Evolutionary conservation across 1,140 invertebrate species (phyloP).

Genomic region (Drosophila equinoxialis): DNA sequence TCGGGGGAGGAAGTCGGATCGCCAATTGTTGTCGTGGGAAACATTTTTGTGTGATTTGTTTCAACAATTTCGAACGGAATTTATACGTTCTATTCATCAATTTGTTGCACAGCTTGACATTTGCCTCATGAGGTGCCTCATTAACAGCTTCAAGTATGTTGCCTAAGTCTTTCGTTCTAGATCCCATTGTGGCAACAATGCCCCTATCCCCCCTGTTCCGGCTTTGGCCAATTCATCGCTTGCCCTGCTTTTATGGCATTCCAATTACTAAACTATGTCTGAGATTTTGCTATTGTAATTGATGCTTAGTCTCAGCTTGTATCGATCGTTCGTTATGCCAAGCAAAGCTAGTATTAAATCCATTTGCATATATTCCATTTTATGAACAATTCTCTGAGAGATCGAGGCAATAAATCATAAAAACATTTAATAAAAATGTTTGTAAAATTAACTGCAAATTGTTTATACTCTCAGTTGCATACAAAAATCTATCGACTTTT

Average conservation of each 20-base stretch:
- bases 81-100: conserved; percentile 4
- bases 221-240: neutral
- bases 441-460: conserved; percentile 24
- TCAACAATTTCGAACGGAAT: conserved; percentile 3
- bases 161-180: conserved; percentile 69
- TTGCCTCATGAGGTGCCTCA: conserved; percentile 22
- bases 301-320: conserved; percentile 21
- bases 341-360: neutral
- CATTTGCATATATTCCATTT: conserved; percentile 11
- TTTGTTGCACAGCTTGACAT: conserved; percentile 35
- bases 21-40: conserved; percentile 35
- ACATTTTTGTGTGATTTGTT: neutral
- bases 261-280: neutral
- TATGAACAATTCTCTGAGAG: conserved; percentile 12
- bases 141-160: conserved; percentile 58
- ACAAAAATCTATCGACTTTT: neutral
- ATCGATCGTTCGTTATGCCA: conserved; percentile 8
- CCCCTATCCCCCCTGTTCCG: neutral
- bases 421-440: conserved; percentile 35
- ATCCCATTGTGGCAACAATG: neutral
- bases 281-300: conserved; percentile 40
- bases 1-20: conserved; percentile 8
- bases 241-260: neutral
- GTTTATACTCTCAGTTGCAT: neutral
- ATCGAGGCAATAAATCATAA: neutral